Evolutionary conservation across 1,140 invertebrate species (phyloP).

Genomic region (Aporrectodea caliginosa): DNA sequence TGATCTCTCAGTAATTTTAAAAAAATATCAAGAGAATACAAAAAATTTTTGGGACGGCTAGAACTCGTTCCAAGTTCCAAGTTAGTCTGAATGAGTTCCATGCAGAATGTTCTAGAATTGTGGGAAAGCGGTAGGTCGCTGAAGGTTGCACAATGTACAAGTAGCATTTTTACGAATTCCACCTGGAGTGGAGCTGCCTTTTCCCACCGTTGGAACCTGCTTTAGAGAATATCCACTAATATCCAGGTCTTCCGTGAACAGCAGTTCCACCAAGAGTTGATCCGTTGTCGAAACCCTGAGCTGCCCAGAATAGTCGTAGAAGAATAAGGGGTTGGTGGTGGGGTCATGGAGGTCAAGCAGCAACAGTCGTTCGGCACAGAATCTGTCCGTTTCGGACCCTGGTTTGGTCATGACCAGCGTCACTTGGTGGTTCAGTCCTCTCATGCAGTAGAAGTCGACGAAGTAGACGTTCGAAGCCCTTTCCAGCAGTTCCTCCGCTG

Average conservation of each 20-base stretch:
- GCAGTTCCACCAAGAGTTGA: conserved; percentile 34
- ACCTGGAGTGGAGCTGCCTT: conserved; percentile 17
- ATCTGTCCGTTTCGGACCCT: conserved; percentile 35
- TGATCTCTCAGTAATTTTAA: too few relatives aligned
- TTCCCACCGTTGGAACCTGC: not conserved
- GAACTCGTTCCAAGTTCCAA: too few relatives aligned
- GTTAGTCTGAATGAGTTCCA: too few relatives aligned
- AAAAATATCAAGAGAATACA: too few relatives aligned
- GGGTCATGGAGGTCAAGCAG: conserved; percentile 35
- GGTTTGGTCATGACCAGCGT: conserved; percentile 36
- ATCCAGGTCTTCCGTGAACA: conserved; percentile 38
- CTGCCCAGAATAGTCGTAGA: not conserved
- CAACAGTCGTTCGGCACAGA: conserved; percentile 39
- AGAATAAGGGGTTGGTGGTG: conserved; percentile 29
- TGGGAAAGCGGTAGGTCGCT: not conserved
- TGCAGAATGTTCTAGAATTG: not conserved
- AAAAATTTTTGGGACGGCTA: too few relatives aligned
- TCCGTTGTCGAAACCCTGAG: not conserved
- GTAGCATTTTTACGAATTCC: not conserved
- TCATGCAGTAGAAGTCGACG: conserved; percentile 41
- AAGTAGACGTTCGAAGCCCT: conserved; percentile 38
- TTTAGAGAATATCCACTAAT: conserved; percentile 6
- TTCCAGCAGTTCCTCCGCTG: not conserved
- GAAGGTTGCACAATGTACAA: not conserved
- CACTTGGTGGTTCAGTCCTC: conserved; percentile 36